A percentile compares a stretch with the other conserved stretches of the same genome.
Conservation (phyloP, 2,888 invertebrate genomes). For the Caenorhabditis afra region DNA sequence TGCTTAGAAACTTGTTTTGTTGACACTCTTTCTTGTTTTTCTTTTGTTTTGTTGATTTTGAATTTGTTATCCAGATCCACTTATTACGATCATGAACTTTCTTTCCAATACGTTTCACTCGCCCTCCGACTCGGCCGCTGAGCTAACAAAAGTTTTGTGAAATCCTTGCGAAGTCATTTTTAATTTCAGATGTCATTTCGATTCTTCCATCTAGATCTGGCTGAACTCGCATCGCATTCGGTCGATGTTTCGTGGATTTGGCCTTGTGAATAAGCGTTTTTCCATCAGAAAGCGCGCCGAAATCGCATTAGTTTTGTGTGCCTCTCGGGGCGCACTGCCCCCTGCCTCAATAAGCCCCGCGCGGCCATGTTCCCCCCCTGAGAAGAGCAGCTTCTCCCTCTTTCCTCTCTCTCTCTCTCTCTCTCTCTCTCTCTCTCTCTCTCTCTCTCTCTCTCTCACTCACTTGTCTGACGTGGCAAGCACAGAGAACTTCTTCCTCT, state of each 20-base stretch:
- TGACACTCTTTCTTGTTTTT: constrained; percentile 12
- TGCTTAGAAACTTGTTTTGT: constrained; percentile 7
- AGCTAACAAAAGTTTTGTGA: no score
- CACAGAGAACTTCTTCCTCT: constrained; percentile 1
- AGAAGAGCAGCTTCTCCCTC: constrained; percentile 9
- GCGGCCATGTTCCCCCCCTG: constrained; percentile 23
- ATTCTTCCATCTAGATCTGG: no score
- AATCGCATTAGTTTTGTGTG: constrained; percentile 34
- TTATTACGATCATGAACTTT: no score
- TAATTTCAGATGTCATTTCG: no score
- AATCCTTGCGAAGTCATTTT: no score
- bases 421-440: neutral
- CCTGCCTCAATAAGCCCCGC: neutral
- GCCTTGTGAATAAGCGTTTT: no score
- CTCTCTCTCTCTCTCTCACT: no score
- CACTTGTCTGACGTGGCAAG: constrained; percentile 31
- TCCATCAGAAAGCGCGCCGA: neutral
- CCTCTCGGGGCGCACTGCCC: constrained; percentile 21
- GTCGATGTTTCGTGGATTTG: no score
- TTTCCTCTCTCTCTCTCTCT: neutral
- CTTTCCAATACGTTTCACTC: no score
- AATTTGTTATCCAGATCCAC: neutral
- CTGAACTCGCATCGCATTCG: no score
- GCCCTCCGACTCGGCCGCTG: constrained; percentile 1
- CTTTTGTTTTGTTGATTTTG: constrained; percentile 22